Percentiles rank a stretch among this genome's conserved stretches.
Evolutionary conservation across 2,888 invertebrate species (phyloP).

Genomic region (Philopedon plagiatum): DNA sequence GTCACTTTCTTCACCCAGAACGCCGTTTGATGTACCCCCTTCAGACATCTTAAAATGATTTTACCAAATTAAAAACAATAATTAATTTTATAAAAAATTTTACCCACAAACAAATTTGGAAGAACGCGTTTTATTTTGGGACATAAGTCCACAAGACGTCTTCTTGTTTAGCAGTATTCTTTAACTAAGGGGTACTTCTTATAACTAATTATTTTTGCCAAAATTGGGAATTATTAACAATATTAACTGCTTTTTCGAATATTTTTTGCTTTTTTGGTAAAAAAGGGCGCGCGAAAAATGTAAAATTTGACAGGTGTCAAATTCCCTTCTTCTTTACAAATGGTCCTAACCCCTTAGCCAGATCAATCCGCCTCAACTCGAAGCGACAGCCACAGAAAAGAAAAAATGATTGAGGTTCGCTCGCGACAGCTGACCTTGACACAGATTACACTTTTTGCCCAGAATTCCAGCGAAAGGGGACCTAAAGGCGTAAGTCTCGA

Average conservation of each 20-base stretch:
- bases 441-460: too few species aligned
- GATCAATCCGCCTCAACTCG: too few species aligned
- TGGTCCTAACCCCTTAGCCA: too few species aligned
- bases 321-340: neutral
- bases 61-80: neutral
- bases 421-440: too few species aligned
- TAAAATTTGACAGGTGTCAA: neutral
- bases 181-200: too few species aligned
- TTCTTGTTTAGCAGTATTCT: too few species aligned
- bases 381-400: neutral
- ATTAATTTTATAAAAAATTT: conserved; percentile 4
- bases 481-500: too few species aligned
- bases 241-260: neutral
- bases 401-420: too few species aligned
- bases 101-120: conserved; percentile 19
- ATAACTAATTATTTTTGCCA: neutral
- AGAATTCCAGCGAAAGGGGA: too few species aligned
- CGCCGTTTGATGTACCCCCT: conserved; percentile 38
- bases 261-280: neutral
- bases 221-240: neutral
- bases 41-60: conserved; percentile 41
- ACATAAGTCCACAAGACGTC: too few species aligned
- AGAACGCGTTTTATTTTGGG: neutral
- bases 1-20: conserved; percentile 27
- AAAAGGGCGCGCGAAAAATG: conserved; percentile 13